These are phyloP conservation scores for Axis porcinus DNA, from an alignment of 2,113 vertebrate species.

Conservation along the genomic window DNA sequence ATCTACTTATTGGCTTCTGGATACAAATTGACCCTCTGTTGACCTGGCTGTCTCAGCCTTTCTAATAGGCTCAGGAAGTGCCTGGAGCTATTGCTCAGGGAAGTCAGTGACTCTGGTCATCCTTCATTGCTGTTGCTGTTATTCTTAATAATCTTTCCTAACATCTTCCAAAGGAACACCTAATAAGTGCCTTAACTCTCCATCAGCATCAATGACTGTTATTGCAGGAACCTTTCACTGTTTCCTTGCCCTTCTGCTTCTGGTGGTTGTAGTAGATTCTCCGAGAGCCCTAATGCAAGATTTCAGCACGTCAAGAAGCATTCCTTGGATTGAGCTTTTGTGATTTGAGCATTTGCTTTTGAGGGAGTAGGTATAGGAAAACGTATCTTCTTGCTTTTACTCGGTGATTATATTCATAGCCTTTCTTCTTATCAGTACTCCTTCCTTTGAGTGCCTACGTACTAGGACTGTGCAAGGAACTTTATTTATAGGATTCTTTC, in stretches of 20 bases:
- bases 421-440: neutral
- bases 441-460: neutral
- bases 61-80: neutral
- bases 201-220: neutral
- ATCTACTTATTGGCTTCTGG: neutral
- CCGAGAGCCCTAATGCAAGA: neutral
- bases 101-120: neutral
- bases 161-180: neutral
- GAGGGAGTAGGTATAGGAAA: neutral
- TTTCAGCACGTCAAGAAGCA: neutral
- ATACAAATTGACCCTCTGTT: neutral
- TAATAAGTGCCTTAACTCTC: neutral
- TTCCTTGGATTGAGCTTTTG: neutral
- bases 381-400: neutral
- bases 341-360: neutral
- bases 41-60: neutral
- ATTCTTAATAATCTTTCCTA: conserved; percentile 17
- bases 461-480: neutral
- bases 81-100: neutral
- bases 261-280: neutral
- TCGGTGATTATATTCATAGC: neutral
- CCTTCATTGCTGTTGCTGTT: neutral
- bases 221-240: neutral
- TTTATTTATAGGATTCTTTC: neutral
- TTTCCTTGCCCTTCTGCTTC: neutral